Evolutionary conservation across 2,888 invertebrate species (phyloP).

Genomic region (Ormyrus rosae): DNA sequence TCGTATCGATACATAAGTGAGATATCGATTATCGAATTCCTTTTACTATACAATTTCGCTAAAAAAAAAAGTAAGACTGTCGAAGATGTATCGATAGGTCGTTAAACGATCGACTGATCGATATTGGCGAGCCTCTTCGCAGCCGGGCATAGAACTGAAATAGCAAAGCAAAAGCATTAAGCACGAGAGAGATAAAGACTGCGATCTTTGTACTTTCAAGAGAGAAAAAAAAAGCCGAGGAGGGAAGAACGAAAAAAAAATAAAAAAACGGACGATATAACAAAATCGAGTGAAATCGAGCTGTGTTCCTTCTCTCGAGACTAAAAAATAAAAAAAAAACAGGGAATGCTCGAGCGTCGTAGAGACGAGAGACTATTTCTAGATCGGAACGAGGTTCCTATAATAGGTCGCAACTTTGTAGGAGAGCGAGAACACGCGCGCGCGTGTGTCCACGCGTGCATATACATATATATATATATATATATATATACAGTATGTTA

Average conservation of each 20-base stretch:
- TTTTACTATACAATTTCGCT: not conserved
- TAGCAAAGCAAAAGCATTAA: conserved; percentile 19
- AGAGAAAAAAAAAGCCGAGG: not conserved
- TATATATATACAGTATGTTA: conserved; percentile 34
- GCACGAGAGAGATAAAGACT: conserved; percentile 57
- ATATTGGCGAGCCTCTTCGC: not conserved
- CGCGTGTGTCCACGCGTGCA: conserved; percentile 6
- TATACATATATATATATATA: conserved; percentile 19
- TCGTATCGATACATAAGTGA: not conserved
- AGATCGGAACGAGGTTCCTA: conserved; percentile 56
- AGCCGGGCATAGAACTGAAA: conserved; percentile 21
- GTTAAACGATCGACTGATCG: conserved; percentile 6
- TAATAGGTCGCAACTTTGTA: conserved; percentile 56
- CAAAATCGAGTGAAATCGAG: conserved; percentile 37
- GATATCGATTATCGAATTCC: not conserved
- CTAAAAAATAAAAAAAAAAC: conserved; percentile 9
- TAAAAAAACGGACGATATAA: not conserved
- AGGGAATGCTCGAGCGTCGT: conserved; percentile 50
- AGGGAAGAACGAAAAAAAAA: not conserved
- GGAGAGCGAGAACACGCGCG: conserved; percentile 47
- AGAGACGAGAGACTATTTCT: conserved; percentile 51
- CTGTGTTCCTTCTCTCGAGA: not conserved
- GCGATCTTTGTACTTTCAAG: conserved; percentile 55
- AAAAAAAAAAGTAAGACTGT: not conserved
- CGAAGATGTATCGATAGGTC: conserved; percentile 1